Conservation (phyloP, 2,113 vertebrate genomes). For the Lipophrys pholis region DNA sequence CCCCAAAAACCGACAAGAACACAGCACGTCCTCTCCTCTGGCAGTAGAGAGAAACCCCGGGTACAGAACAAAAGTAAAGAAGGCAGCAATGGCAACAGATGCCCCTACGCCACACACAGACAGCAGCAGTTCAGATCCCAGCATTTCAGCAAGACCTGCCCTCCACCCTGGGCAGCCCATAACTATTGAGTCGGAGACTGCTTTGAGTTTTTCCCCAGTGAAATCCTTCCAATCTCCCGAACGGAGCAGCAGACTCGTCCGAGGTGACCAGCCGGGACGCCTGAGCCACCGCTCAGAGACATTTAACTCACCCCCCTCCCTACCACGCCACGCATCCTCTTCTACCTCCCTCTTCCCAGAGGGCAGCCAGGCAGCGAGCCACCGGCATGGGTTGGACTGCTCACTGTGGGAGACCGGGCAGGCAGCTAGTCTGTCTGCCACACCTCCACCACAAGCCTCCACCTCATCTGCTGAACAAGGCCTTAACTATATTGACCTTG, state of each 20-base stretch:
- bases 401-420: conserved; percentile 75
- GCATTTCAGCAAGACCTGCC: conserved; percentile 62
- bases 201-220: conserved; percentile 71
- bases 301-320: conserved; percentile 69
- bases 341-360: conserved; percentile 77
- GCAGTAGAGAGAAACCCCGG: conserved; percentile 64
- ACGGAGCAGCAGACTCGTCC: conserved; percentile 60
- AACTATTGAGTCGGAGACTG: conserved; percentile 69
- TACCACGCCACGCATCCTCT: conserved; percentile 65
- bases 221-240: conserved; percentile 79
- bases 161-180: conserved; percentile 56
- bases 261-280: conserved; percentile 69
- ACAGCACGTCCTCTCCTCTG: conserved; percentile 56
- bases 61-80: conserved; percentile 68
- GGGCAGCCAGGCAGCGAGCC: conserved; percentile 64
- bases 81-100: conserved; percentile 56
- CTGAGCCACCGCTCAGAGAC: conserved; percentile 78
- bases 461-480: conserved; percentile 80
- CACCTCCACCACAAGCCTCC: conserved; percentile 74
- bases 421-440: conserved; percentile 56
- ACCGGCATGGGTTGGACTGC: conserved; percentile 76
- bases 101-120: conserved; percentile 59
- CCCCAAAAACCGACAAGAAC: conserved; percentile 70
- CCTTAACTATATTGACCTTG: conserved; percentile 90
- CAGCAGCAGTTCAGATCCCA: conserved; percentile 67